Conservation (phyloP, 2,888 invertebrate species). For the Epinotia demarniana region DNA sequence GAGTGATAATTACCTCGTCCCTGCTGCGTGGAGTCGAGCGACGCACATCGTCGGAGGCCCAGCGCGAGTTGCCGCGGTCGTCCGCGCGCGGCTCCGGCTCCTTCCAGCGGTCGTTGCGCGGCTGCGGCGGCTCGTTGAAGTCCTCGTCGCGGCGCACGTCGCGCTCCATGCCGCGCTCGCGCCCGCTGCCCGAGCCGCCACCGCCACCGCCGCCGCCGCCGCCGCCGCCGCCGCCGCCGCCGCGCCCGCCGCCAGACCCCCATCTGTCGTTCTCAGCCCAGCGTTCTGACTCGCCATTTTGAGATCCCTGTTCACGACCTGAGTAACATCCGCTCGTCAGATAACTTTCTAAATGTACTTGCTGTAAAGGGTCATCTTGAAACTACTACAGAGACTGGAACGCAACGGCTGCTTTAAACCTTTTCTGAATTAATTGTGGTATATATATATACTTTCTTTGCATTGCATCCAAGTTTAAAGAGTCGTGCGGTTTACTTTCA, state of each 20-base stretch:
- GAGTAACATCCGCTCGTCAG: slow-evolving; percentile 17
- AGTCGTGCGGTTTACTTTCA: not conserved
- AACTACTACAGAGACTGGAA: not conserved
- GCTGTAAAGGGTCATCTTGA: not conserved
- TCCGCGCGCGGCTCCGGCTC: slow-evolving; percentile 80
- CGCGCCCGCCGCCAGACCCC: slow-evolving; percentile 56
- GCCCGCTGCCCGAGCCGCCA: slow-evolving; percentile 53
- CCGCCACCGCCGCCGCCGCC: slow-evolving; percentile 52
- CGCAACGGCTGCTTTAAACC: not conserved
- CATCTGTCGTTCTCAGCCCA: slow-evolving; percentile 70
- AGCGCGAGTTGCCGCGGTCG: slow-evolving; percentile 73
- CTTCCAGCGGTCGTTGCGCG: slow-evolving; percentile 87
- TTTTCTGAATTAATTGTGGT: not conserved
- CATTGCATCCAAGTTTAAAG: not conserved
- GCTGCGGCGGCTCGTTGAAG: slow-evolving; percentile 73
- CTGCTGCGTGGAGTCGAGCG: slow-evolving; percentile 75
- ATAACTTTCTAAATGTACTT: not conserved
- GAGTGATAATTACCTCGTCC: slow-evolving; percentile 67
- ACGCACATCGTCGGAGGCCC: slow-evolving; percentile 79
- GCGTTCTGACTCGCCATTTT: slow-evolving; percentile 82
- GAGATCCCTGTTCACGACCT: slow-evolving; percentile 80
- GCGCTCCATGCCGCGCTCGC: slow-evolving; percentile 63
- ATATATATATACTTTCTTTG: not conserved
- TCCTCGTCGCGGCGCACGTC: slow-evolving; percentile 67
- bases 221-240: slow-evolving; percentile 41